Evolutionary conservation across 2,888 invertebrate genomes (phyloP).

Genomic region (Xanthia icteritia): DNA sequence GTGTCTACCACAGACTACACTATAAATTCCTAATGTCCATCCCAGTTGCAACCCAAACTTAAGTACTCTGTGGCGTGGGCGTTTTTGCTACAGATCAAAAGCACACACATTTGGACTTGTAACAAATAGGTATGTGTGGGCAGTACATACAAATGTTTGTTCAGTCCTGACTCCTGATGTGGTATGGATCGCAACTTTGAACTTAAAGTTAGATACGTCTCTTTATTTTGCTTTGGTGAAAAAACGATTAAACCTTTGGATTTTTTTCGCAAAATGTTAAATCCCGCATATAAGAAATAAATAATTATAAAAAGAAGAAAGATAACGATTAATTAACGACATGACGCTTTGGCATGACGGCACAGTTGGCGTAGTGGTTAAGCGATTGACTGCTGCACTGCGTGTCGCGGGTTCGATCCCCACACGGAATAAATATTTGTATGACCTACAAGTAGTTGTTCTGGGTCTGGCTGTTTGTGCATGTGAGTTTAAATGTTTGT

Average conservation of each 20-base stretch:
- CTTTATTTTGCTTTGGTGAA: neutral
- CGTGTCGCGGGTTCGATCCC: no score
- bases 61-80: constrained; percentile 29
- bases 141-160: constrained; percentile 33
- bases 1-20: neutral
- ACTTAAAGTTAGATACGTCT: neutral
- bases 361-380: no score
- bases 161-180: constrained; percentile 21
- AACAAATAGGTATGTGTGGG: constrained; percentile 32
- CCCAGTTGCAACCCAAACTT: constrained; percentile 29
- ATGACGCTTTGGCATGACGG: neutral
- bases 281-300: neutral
- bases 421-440: no score
- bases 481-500: no score
- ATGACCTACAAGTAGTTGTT: no score
- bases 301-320: neutral
- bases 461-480: no score
- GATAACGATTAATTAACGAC: neutral
- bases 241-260: neutral
- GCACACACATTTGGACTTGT: constrained; percentile 27
- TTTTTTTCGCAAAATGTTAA: neutral
- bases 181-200: constrained; percentile 11
- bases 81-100: constrained; percentile 38
- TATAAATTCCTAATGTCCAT: constrained; percentile 23
- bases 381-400: no score